Evolutionary conservation across 2,797 vertebrate genomes (phyloP).

Genomic region (Hybognathus amarus): DNA sequence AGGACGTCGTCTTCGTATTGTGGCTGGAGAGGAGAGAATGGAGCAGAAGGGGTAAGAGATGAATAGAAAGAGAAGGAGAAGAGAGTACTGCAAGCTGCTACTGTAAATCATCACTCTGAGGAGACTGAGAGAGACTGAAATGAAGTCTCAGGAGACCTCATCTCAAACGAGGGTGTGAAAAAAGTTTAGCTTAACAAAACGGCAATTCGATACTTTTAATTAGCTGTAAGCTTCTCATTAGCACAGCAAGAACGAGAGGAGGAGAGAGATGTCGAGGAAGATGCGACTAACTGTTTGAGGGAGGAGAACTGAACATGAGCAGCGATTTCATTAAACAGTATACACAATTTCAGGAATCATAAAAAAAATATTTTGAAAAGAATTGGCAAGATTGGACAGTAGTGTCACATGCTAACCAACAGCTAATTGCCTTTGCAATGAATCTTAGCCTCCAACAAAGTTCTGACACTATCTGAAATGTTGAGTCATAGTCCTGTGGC

Average conservation of each 20-base stretch:
- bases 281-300: conserved; percentile 17
- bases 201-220: conserved; percentile 94
- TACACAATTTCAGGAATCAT: not conserved
- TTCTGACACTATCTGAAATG: conserved; percentile 7
- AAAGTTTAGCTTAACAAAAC: conserved; percentile 83
- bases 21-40: conserved; percentile 82
- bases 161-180: conserved; percentile 43
- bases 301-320: not conserved
- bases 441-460: conserved; percentile 8
- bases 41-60: conserved; percentile 75
- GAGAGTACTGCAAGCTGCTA: conserved; percentile 44
- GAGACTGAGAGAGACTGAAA: conserved; percentile 35
- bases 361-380: not conserved
- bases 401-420: not conserved
- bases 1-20: conserved; percentile 99
- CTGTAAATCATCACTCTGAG: conserved; percentile 35
- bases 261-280: conserved; percentile 25
- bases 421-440: not conserved
- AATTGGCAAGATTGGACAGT: not conserved
- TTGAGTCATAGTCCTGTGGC: conserved; percentile 6
- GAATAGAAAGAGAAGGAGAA: conserved; percentile 1
- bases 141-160: conserved; percentile 48
- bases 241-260: conserved; percentile 52
- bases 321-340: not conserved
- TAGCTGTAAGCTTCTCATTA: conserved; percentile 92